Evolutionary conservation across 2,113 vertebrate genomes (phyloP).

Genomic region (Copsychus sechellarum): DNA sequence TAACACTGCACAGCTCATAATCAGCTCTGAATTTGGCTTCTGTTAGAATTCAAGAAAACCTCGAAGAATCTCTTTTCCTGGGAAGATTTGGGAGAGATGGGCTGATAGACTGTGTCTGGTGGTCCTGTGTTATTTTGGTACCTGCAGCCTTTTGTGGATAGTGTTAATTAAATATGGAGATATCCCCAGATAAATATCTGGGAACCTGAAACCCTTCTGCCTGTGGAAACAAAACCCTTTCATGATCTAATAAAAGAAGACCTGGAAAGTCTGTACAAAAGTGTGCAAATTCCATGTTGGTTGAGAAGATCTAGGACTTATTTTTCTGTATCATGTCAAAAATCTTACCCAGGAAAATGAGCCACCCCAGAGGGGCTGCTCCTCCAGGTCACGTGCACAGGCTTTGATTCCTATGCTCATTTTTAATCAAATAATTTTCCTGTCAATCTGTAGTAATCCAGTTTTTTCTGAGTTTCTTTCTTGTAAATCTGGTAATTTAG

Average conservation of each 20-base stretch:
- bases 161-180: not conserved
- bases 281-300: not conserved
- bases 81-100: not conserved
- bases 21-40: not conserved
- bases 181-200: too few species aligned
- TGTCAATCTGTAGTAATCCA: not conserved
- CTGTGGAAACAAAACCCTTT: not conserved
- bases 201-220: not conserved
- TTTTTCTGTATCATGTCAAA: not conserved
- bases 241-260: not conserved
- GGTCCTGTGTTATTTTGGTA: not conserved
- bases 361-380: not conserved
- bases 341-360: not conserved
- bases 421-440: not conserved
- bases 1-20: not conserved
- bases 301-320: rapidly evolving
- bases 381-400: not conserved
- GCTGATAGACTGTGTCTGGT: not conserved
- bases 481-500: not conserved
- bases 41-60: not conserved
- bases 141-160: not conserved
- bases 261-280: not conserved
- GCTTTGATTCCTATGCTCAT: not conserved
- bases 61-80: not conserved
- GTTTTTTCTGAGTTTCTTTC: not conserved